These are phyloP conservation scores for Hesperophylax magnus DNA, from an alignment of 1,140 invertebrate species.

Conservation along the genomic window DNA sequence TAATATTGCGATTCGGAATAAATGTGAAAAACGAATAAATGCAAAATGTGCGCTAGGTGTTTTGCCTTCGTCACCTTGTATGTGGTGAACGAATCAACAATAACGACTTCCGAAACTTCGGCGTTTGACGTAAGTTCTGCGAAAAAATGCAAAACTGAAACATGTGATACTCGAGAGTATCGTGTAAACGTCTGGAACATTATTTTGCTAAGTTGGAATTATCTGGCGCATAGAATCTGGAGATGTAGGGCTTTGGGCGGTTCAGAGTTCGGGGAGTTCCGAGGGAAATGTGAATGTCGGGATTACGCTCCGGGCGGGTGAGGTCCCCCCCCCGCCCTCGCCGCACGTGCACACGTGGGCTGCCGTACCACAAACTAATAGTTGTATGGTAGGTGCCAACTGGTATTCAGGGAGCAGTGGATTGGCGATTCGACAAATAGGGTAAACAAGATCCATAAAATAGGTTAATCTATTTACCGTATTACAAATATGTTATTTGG, in stretches of 20 bases:
- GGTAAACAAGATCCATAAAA: too few species aligned
- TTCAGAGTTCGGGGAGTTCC: constrained; percentile 2
- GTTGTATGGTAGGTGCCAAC: too few species aligned
- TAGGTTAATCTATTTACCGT: too few species aligned
- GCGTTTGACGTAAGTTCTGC: neutral
- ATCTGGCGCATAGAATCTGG: constrained; percentile 19
- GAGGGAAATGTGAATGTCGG: constrained; percentile 32
- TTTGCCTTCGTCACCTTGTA: too few species aligned
- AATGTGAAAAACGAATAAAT: too few species aligned
- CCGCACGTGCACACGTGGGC: neutral
- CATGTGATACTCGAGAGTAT: neutral
- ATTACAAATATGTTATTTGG: too few species aligned
- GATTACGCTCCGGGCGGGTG: constrained; percentile 8
- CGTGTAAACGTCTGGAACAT: constrained; percentile 10
- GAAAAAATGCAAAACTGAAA: constrained; percentile 9
- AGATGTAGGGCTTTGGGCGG: constrained; percentile 17
- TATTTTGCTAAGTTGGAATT: constrained; percentile 14
- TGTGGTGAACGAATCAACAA: too few species aligned
- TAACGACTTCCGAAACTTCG: too few species aligned
- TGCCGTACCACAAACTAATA: neutral
- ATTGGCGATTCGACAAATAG: too few species aligned
- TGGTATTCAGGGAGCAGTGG: too few species aligned
- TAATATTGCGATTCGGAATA: too few species aligned
- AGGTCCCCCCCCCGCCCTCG: neutral
- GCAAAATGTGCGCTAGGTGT: too few species aligned